Conservation (phyloP, 2,888 invertebrate genomes). For the Xestia xanthographa region DNA sequence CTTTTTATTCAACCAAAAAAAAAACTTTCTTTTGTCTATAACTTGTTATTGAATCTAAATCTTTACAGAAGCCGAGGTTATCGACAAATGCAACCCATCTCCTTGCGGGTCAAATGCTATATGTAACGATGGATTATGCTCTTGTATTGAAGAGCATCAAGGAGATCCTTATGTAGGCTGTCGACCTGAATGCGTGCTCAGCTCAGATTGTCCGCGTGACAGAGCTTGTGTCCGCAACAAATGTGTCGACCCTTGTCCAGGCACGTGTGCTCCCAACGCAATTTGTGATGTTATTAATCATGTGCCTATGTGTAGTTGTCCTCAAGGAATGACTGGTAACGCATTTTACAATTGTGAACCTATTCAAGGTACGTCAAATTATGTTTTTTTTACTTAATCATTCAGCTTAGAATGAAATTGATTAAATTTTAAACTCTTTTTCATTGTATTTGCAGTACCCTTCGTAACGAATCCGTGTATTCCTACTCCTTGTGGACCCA, state of each 20-base stretch:
- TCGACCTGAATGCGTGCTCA: constrained; percentile 93
- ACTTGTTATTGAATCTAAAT: constrained; percentile 15
- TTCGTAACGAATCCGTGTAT: constrained; percentile 91
- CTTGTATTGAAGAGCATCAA: constrained; percentile 91
- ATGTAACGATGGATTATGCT: constrained; percentile 91
- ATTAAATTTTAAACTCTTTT: neutral
- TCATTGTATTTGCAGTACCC: constrained; percentile 77
- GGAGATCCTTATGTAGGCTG: constrained; percentile 93
- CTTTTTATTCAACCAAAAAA: neutral
- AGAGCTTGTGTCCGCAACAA: constrained; percentile 93
- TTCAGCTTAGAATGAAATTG: neutral
- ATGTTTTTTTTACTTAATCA: neutral
- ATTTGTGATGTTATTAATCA: constrained; percentile 94
- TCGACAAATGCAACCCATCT: constrained; percentile 91
- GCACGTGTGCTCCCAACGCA: constrained; percentile 93
- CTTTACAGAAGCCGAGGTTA: constrained; percentile 73
- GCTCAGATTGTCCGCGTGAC: constrained; percentile 92
- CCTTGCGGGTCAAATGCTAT: constrained; percentile 92
- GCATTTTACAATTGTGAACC: constrained; percentile 92
- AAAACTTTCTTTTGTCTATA: neutral
- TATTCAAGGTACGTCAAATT: constrained; percentile 80
- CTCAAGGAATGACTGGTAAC: constrained; percentile 92
- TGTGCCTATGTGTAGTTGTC: constrained; percentile 93
- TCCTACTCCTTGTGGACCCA: constrained; percentile 94
- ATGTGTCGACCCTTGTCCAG: constrained; percentile 93